Evolutionary conservation across 1,140 invertebrate species (phyloP), one percentile per base, ranked within the genome.

Genomic region (Caenorhabditis remanei): DNA sequence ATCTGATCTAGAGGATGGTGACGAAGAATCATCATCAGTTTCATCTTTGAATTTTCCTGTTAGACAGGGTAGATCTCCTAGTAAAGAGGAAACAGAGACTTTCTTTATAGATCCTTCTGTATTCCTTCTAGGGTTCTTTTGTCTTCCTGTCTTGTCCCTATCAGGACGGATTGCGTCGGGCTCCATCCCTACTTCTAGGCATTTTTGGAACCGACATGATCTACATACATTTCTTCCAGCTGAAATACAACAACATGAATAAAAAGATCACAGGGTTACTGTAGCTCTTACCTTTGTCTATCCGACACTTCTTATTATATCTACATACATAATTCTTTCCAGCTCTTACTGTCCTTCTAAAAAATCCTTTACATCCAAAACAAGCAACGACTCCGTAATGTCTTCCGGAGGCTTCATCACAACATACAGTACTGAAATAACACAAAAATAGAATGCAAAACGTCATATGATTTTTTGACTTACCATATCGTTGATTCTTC

Each of bases 181-280:
- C 86, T 94, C 94, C 94, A 94, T 94, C 53, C 94, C 94, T n/a
- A 94, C 93, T 75, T 93, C 91, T 32, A 94, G 89, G 90, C 94
- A 94, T 90, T 94, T 94, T 84, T 92, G 93, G 90, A 94, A 94
- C 16, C 94, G 91, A 89, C 94, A 94, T 0, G 93, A 92, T 87
- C 94, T 93, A 89, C 94, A 94, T 87, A 94, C 94, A 90, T 94
- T 94, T 71, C 94, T 88, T 63, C 94, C 90, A 46, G 93, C 93
- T 90, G 71, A 91, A 90, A 86, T 1, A 11, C 13, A 19, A 58
- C 21, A 43, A 53, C 32, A 32, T 32, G 1, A 32, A 19, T 84
- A 9, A 43, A 50, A 19, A 8, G 5, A 32, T 2, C 4, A 16
- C 41, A 14, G 19, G 7, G n/a, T 55, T 21, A 56, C 21, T n/a